Percentiles rank a stretch among this genome's conserved stretches.
Evolutionary conservation across 2,888 invertebrate genomes (phyloP).

Genomic region (Nomada ferruginata): DNA sequence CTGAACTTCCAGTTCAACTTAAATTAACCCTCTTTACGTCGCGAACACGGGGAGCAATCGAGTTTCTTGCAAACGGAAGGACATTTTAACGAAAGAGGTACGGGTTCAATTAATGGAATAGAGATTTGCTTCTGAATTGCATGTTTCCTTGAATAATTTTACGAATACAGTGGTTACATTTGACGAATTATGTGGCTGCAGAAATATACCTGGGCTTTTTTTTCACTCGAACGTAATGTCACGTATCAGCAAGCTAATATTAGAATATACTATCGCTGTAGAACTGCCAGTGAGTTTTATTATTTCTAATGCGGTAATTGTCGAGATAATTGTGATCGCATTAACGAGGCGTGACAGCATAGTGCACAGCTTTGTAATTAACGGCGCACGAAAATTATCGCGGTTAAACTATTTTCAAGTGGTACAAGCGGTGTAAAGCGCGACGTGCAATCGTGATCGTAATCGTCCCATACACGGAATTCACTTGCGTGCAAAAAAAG

Average conservation of each 20-base stretch:
- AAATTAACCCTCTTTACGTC: too few relatives aligned
- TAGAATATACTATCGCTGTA: background rate
- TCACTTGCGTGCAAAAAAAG: constrained; percentile 16
- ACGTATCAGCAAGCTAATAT: background rate
- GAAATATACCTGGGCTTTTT: background rate
- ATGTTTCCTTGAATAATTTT: background rate
- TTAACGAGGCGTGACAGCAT: constrained; percentile 25
- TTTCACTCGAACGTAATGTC: background rate
- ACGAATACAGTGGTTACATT: background rate
- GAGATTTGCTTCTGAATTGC: too few relatives aligned
- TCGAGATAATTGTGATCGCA: constrained; percentile 29
- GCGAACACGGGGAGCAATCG: too few relatives aligned
- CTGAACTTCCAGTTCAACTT: too few relatives aligned
- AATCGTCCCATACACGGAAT: constrained; percentile 10
- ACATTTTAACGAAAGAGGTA: too few relatives aligned
- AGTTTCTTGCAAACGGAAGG: too few relatives aligned
- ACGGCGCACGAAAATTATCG: constrained; percentile 37
- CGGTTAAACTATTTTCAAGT: constrained; percentile 43
- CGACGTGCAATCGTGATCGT: background rate
- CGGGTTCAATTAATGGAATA: too few relatives aligned
- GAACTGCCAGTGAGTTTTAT: constrained; percentile 16
- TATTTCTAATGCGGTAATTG: constrained; percentile 11
- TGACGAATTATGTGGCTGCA: background rate
- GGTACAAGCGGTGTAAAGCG: constrained; percentile 1
- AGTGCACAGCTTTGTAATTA: constrained; percentile 28